Conservation (phyloP, 2,888 invertebrate genomes). For the Xestoiulus laeticollis region DNA sequence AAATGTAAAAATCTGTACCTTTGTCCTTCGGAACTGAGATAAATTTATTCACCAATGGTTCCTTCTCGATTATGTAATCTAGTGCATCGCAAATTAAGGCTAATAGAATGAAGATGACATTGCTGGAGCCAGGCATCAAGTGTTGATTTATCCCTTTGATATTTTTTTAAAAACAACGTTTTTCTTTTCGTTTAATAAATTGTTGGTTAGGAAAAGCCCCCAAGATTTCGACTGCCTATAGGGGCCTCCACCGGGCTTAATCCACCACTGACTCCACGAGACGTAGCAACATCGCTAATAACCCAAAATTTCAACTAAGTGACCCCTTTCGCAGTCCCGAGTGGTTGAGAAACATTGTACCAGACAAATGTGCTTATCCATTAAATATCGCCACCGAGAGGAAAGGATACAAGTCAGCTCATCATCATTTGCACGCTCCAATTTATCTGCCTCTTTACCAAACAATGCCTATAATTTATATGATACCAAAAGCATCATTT, state of each 20-base stretch:
- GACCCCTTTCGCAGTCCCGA: no score
- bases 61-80: slow-evolving; percentile 97
- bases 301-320: no score
- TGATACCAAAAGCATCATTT: slow-evolving; percentile 14
- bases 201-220: no score
- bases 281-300: no score
- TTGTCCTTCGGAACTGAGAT: slow-evolving; percentile 99
- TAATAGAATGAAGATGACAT: neutral
- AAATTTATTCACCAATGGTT: slow-evolving; percentile 94
- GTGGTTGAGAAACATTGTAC: neutral
- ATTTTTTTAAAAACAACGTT: no score
- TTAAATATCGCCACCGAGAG: neutral
- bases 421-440: slow-evolving; percentile 98
- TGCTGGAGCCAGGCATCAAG: no score
- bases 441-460: slow-evolving; percentile 97
- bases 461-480: slow-evolving; percentile 77
- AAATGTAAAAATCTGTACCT: slow-evolving; percentile 64
- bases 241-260: no score
- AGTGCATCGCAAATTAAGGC: slow-evolving; percentile 45
- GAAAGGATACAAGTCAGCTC: slow-evolving; percentile 80
- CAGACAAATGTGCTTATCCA: neutral
- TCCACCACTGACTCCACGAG: no score
- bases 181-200: no score
- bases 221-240: no score
- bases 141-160: no score